Evolutionary conservation across 2,113 vertebrate species (phyloP), one percentile per base, ranked within the genome.

Genomic region (Pseudolaguvia tuberculata): DNA sequence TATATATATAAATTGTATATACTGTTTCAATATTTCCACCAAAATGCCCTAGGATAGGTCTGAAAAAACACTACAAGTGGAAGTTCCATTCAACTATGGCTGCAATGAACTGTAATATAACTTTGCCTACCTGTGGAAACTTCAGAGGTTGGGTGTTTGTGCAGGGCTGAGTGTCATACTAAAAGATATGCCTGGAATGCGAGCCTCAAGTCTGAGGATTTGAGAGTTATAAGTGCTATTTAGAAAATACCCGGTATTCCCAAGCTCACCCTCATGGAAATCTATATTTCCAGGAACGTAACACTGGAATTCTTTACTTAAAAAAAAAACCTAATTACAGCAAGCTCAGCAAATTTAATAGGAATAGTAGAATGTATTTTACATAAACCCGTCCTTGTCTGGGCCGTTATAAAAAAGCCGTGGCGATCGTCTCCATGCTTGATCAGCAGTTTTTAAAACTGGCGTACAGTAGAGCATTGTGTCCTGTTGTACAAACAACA

Each of bases 191-290:
- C 69, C 25, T 76, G 85, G 88, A 90, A 91, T 90, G 89, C 55
- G 70, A 83, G 85, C 73, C 83, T 88, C 70, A 68, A 82, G 85
- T 83, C 84, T 83, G 85, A 76, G 76, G 82, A 83, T 80, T 70
- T 58, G 78, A 87, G 86, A 85, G 82, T 85, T 83, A 83, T 84
- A 79, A 85, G 79, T 84, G 83, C 88, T 91, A 91, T 90, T 89
- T 89, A 87, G 90, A 87, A 88, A 88, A 89, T 85, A 83, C 79
- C 75, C 17, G 42, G 53, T 55, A 72, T 77, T 53, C 79, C 76
- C 65, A 58, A 71, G 45, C 53, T 62, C 70, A 62, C 62, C 80
- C 61, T 78, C 29, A 29, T 85, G 73, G 70, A 83, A 79, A 78
- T 62, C 75, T 83, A 84, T 80, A 83, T 81, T 82, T 85, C 72